phyloP scores from a whole-genome alignment of 2,113 vertebrate genomes.

The Mesitornis unicolor region DNA sequence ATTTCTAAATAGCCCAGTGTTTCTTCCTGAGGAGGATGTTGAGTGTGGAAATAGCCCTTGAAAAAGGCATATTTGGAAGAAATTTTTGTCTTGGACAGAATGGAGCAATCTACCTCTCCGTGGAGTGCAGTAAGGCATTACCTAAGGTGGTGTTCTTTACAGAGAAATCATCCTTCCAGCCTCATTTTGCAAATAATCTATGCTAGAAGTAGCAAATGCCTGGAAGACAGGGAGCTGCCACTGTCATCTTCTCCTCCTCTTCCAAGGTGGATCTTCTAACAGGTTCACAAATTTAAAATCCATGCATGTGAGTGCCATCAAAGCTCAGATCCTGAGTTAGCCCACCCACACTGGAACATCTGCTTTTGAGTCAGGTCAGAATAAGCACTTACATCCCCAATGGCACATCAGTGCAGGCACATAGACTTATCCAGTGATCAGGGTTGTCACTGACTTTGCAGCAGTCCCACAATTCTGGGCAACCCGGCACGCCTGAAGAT shows the following conservation, averaged over 20 bases:
- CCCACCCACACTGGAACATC: not conserved
- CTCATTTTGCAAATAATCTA: not conserved
- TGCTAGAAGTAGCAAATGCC: not conserved
- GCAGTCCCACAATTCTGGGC: not conserved
- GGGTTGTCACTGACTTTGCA: not conserved
- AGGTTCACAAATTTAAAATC: not conserved
- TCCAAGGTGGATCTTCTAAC: not conserved
- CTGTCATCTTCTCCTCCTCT: not conserved
- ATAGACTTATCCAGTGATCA: fast-evolving
- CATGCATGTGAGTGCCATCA: fast-evolving
- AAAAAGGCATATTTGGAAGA: not conserved
- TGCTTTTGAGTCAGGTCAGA: not conserved
- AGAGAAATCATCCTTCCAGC: not conserved
- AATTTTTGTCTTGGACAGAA: not conserved
- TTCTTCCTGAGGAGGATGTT: not conserved
- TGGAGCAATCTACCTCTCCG: not conserved
- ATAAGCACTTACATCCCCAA: not conserved
- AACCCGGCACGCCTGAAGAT: not conserved
- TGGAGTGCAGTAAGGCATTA: not conserved
- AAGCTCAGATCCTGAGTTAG: not conserved
- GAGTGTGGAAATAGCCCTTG: not conserved
- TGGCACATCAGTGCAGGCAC: not conserved
- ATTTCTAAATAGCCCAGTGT: not conserved
- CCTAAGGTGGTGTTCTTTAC: not conserved
- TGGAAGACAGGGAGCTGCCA: not conserved